Evolutionary conservation across 2,797 vertebrate genomes (phyloP), one percentile per base, ranked within the genome.

Genomic region (Epinephelus malabaricus): DNA sequence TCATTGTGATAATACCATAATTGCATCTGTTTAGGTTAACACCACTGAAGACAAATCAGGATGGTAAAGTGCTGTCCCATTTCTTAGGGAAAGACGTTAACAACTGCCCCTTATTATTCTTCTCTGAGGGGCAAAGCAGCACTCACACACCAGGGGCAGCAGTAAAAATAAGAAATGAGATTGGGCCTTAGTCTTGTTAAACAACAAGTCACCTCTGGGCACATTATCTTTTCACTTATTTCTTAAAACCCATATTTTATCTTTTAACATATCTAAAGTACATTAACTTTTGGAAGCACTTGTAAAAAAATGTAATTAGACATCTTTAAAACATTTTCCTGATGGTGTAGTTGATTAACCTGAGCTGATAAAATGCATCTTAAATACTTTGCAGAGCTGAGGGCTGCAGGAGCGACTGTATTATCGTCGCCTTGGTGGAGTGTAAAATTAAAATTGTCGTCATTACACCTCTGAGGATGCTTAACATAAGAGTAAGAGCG

Each of bases 201-300:
- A 38, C 43, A 64, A 80, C 18, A 25, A 34, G 25, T 55, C 56
- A 61, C 43, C 49, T 59, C 8, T 40, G 56, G 21, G 21, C 11
- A 50, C 18, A 23, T 69, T 49, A 61, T 45, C n/a, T 25, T 49
- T 73, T 50, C 55, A 51, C 49, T 58, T 15, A 13, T 30, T n/a
- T 55, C 43, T 27, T 8, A 63, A 85, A 54, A 40, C 12, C 64
- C 50, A 61, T 13, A 43, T 55, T 80, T 71, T 38, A 68, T 66
- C 68, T 61, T 74, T 76, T 18, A 66, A 49, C 34, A 66, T n/a
- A 60, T 45, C 43, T 53, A 38, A 30, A 84, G 14, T 50, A 46
- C 65, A 76, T 75, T 67, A 30, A 66, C 71, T 45, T 77, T 70
- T 27, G 62, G 62, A 46, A 55, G n/a, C 23, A 19, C 27, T 47